Evolutionary conservation across 30 jellyfish, hydroid and myxozoan species (phyloP).

Genomic region (Aurelia sp.): DNA sequence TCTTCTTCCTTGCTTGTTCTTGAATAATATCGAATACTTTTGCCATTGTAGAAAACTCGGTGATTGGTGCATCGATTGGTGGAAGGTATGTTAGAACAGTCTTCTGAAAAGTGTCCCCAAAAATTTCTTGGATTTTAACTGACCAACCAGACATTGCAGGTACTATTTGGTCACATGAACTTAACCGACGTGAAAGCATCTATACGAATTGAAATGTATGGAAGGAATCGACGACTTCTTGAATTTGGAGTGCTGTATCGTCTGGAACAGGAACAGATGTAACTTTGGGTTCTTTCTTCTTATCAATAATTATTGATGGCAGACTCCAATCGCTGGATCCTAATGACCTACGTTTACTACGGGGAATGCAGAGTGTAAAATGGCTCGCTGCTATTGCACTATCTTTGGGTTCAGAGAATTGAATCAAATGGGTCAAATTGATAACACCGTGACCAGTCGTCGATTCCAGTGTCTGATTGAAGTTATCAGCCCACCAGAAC

Average conservation of each 20-base stretch:
- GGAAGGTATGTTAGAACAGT: constrained; percentile 36
- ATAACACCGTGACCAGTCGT: not conserved
- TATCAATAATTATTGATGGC: not conserved
- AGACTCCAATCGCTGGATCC: not conserved
- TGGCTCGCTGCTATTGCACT: constrained; percentile 1
- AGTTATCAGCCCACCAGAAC: constrained; percentile 60
- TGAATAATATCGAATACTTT: not conserved
- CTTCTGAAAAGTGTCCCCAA: not conserved
- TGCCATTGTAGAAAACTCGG: constrained; percentile 35
- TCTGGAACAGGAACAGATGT: constrained; percentile 4
- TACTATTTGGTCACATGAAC: not conserved
- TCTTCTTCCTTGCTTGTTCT: constrained; percentile 12
- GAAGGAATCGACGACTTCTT: constrained; percentile 15
- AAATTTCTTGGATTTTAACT: no score
- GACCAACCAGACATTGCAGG: constrained; percentile 21
- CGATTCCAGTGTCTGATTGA: constrained; percentile 8
- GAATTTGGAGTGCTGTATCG: constrained; percentile 7
- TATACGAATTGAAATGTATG: not conserved
- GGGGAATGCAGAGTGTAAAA: constrained; percentile 15
- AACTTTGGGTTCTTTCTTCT: constrained; percentile 22
- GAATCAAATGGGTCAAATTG: constrained; percentile 32
- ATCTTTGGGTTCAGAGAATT: not conserved
- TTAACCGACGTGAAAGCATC: constrained; percentile 1
- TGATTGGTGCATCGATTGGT: constrained; percentile 33
- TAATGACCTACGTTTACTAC: constrained; percentile 10